Percentiles rank a stretch among this genome's conserved stretches.
Conservation (phyloP, 2,797 vertebrate species). For the Intellagama lesueurii region DNA sequence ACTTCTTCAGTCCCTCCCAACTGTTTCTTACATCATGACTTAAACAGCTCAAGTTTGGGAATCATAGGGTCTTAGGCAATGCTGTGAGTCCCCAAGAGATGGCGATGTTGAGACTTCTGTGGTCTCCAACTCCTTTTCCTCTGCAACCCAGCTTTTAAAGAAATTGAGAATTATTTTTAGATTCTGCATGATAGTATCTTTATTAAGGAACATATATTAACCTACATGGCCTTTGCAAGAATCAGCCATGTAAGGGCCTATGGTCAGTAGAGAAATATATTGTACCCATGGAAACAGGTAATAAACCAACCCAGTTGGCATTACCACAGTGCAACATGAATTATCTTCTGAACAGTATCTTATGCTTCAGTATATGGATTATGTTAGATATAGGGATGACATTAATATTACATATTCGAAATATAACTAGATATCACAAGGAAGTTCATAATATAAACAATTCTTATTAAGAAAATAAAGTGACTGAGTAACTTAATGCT, state of each 20-base stretch:
- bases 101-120: slow-evolving; percentile 2
- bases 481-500: not conserved
- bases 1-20: not conserved
- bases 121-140: slow-evolving; percentile 5
- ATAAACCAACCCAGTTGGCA: slow-evolving; percentile 9
- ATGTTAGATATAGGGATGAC: not conserved
- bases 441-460: not conserved
- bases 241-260: not conserved
- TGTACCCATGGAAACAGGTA: slow-evolving; percentile 32
- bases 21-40: not conserved
- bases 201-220: slow-evolving; percentile 14
- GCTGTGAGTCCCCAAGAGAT: not conserved
- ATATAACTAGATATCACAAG: not conserved
- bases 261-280: not conserved
- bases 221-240: not conserved
- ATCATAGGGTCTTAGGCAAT: not conserved
- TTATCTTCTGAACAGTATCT: slow-evolving; percentile 12
- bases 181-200: not conserved
- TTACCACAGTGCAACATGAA: slow-evolving; percentile 3
- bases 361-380: not conserved
- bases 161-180: slow-evolving; percentile 27
- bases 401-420: not conserved
- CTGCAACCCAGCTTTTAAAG: not conserved
- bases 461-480: not conserved
- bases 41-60: not conserved